Base-by-base conservation (phyloP, 2,888 invertebrate genomes). In the Leucophenga montana region DNA sequence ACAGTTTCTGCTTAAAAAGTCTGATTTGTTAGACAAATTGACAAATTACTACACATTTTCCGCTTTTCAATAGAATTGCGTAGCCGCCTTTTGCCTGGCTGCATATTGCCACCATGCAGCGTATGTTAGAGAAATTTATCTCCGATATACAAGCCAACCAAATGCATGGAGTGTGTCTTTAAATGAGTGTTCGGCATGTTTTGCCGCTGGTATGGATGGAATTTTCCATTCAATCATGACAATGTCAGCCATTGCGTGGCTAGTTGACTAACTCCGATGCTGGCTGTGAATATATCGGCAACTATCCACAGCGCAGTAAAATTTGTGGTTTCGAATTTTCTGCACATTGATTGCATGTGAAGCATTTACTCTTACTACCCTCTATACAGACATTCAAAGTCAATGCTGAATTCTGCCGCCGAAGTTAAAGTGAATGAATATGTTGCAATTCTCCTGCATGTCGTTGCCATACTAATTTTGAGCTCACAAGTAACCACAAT, bases 11-110 rank as follows among this genome's bases (percentile, higher is more conserved):
- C 4, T 27, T 27, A 2, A 4, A 27, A 27, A 27, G 27, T 4
- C 27, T 66, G 73, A 81, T 78, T 75, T 78, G 72, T 74, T 71
- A 74, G 68, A 75, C 75, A 78, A 79, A 77, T 75, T 75, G 77
- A 75, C 70, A 73, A 77, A 66, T 67, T 67, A 27, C 59, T 48
- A 53, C 44, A 44, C 61, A 44, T 46, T 62, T 44, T 62, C 44
- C 61, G 61, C 61, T 44, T 62, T 62, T 62, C 44, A 62, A 62
- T 44, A 62, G 20, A 44, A 18, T 44, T 62, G 61, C 44, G 61
- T 62, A 50, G 44, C 44, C 18, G 61, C 16, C 61, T 44, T 62
- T 62, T 44, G 61, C 61, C 61, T 44, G 44, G 61, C 46, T 62
- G 61, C 61, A 62, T 44, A 62, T 62, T 62, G 39, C 61, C 13